Evolutionary conservation across 2,888 invertebrate species (phyloP), one percentile per base, ranked within the genome.

Genomic region (Brachyptera putata): DNA sequence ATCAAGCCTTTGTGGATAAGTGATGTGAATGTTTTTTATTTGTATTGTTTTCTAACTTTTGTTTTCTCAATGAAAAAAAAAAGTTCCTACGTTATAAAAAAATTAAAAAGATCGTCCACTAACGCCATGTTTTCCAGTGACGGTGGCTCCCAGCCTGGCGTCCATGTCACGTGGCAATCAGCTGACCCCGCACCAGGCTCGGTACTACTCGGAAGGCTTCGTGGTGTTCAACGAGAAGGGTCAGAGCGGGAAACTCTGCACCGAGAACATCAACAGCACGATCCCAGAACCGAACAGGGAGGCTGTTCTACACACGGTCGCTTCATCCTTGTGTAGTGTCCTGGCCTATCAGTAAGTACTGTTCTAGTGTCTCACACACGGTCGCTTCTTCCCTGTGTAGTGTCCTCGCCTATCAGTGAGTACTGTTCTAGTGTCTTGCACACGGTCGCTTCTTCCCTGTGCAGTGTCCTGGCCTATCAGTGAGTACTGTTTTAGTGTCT

Each of bases 351-450:
- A 83, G 91, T 91, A 76, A 79, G 80, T 73, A 62, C 34, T 3
- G 22, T 22, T 16, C 30, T 41, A 21, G 2, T 30, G 81, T 84
- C 22, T 77, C 89, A 1, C 80, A 80, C 67, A 88, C 87, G n/a
- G 86, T 91, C 2, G 89, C 89, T 1, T 81, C 84, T 25, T 91
- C 91, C 0, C 77, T 92, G 2, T 92, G 92, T 74, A 85, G 81
- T 68, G 82, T 87, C 1, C 76, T 92, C 39, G 85, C 86, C 16
- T 92, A 85, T 73, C 84, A 83, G 91, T 91, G 76, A 79, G 80
- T 73, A 62, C 41, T 11, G 9, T 7, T 41, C 4, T 14, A 21
- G 4, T 30, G 81, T 84, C 22, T 77, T 89, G 1, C 80, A 80
- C 67, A 88, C 87, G n/a, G 86, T 91, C 2, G 89, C 89, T 1